phyloP scores from a whole-genome alignment of 2,888 invertebrate species.

The Acrobasis repandana region DNA sequence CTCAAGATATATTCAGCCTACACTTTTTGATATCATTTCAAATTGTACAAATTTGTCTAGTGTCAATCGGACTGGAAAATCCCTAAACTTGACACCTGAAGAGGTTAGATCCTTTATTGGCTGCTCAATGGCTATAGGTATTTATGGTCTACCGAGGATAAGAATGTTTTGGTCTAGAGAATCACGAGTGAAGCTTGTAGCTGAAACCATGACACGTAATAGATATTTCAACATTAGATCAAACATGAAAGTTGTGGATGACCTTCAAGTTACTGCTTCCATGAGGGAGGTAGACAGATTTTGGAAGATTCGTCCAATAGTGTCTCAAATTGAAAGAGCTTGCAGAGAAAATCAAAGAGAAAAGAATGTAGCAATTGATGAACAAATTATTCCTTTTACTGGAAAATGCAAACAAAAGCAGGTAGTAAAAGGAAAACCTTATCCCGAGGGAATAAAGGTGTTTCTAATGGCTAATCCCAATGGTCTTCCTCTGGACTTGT shows the following conservation, averaged over 20 bases:
- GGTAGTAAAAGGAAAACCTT: conserved; percentile 30
- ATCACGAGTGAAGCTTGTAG: background rate
- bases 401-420: conserved; percentile 2
- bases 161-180: background rate
- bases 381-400: too few relatives aligned
- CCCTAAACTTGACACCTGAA: background rate
- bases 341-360: conserved; percentile 31
- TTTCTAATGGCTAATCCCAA: conserved; percentile 35
- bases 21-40: background rate
- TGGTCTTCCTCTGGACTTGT: conserved; percentile 37
- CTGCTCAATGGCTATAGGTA: conserved; percentile 3
- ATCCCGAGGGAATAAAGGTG: conserved; percentile 38
- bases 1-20: background rate
- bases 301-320: conserved; percentile 7
- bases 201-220: conserved; percentile 1
- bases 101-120: background rate
- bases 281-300: background rate
- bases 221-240: conserved; percentile 2
- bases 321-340: conserved; percentile 12
- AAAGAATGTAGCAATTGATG: conserved; percentile 33
- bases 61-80: background rate
- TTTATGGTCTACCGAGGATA: background rate
- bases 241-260: conserved; percentile 1
- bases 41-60: background rate
- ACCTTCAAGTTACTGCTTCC: conserved; percentile 1